Conservation (phyloP, 2,113 vertebrate species). For the Taxidea taxus region DNA sequence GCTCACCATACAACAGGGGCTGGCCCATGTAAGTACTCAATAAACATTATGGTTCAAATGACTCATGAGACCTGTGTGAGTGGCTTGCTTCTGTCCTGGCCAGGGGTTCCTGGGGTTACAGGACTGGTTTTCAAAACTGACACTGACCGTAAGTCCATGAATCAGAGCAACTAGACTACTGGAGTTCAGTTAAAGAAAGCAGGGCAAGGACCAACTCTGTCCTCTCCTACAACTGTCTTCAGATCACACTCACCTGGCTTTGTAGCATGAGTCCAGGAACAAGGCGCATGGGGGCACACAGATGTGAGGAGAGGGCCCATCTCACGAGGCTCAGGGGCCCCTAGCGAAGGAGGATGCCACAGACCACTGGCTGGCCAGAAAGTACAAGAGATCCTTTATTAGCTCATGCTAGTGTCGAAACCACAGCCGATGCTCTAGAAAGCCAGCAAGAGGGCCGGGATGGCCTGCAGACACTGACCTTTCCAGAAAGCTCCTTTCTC, state of each 20-base stretch:
- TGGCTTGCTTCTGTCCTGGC: background rate
- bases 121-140: background rate
- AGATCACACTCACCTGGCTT: background rate
- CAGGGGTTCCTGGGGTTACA: accelerated
- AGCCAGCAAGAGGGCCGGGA: too few relatives aligned
- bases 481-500: background rate
- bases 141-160: background rate
- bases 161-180: background rate
- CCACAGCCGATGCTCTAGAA: background rate
- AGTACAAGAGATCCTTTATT: accelerated
- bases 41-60: too few relatives aligned
- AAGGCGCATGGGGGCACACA: accelerated
- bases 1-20: accelerated
- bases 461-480: accelerated
- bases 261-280: background rate
- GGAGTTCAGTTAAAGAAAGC: background rate
- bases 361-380: background rate
- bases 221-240: background rate
- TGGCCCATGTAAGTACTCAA: accelerated
- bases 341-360: background rate
- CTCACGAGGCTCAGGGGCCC: accelerated
- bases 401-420: background rate
- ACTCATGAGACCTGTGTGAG: accelerated
- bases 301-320: accelerated
- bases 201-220: background rate